Evolutionary conservation across 2,888 invertebrate genomes (phyloP).

Genomic region (Chouioia cunea): DNA sequence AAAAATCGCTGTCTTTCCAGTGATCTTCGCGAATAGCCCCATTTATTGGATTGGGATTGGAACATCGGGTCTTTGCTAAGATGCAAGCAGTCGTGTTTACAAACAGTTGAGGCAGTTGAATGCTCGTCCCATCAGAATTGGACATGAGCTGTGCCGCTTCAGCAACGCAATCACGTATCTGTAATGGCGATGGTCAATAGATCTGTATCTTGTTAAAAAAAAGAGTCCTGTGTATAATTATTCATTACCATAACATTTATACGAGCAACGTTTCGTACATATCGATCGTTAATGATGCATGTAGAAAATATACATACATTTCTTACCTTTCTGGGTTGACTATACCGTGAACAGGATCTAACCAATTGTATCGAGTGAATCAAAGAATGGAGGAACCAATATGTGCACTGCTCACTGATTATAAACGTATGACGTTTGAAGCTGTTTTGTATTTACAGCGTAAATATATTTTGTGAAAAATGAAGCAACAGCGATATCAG

Average conservation of each 20-base stretch:
- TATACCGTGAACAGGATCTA: too few relatives aligned
- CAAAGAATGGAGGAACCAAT: too few relatives aligned
- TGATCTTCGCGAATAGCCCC: conserved; percentile 73
- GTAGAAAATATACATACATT: too few relatives aligned
- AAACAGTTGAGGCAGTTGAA: conserved; percentile 57
- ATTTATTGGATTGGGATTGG: conserved; percentile 76
- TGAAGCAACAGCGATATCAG: too few relatives aligned
- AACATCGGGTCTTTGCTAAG: conserved; percentile 75
- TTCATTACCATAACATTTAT: neutral
- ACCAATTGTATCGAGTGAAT: too few relatives aligned
- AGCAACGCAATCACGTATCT: conserved; percentile 58
- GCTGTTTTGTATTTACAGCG: too few relatives aligned
- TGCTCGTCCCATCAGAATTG: conserved; percentile 50
- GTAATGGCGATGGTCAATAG: conserved; percentile 26
- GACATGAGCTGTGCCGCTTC: conserved; percentile 55
- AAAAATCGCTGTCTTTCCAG: conserved; percentile 58
- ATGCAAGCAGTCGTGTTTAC: conserved; percentile 78
- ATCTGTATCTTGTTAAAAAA: neutral
- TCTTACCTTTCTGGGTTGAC: too few relatives aligned
- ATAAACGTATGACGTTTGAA: too few relatives aligned
- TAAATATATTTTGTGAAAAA: too few relatives aligned
- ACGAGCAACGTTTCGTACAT: neutral
- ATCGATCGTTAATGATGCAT: too few relatives aligned
- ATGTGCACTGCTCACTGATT: too few relatives aligned
- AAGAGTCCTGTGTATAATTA: neutral